A percentile compares a stretch with the other conserved stretches of the same genome.
phyloP scores from a whole-genome alignment of 1,140 invertebrate genomes.

The Nephotettix cincticeps region DNA sequence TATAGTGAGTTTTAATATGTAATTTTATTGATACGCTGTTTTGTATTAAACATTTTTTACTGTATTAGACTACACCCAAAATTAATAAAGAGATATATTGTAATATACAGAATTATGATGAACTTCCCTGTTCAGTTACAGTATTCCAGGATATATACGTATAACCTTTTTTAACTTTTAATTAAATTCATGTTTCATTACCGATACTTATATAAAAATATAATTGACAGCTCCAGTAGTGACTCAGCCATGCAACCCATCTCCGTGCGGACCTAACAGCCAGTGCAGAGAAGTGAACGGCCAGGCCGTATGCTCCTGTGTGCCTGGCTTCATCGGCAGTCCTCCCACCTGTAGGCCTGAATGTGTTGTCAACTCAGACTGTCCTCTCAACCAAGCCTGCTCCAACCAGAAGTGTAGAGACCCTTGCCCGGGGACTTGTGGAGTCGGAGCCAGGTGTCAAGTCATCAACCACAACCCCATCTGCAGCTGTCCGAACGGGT shows the following conservation, averaged over 20 bases:
- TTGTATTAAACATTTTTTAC: too few relatives aligned
- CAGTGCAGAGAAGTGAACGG: slow-evolving; percentile 63
- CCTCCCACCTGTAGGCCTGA: slow-evolving; percentile 73
- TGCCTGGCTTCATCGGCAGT: slow-evolving; percentile 61
- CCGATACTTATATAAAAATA: too few relatives aligned
- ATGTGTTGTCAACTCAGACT: slow-evolving; percentile 72
- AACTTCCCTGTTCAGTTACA: too few relatives aligned
- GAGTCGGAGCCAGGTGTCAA: slow-evolving; percentile 60
- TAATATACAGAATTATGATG: too few relatives aligned
- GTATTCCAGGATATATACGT: too few relatives aligned
- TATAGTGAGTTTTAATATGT: too few relatives aligned
- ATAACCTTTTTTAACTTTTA: too few relatives aligned
- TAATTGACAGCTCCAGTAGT: slow-evolving; percentile 28
- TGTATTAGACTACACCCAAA: too few relatives aligned
- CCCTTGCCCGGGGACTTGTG: slow-evolving; percentile 69
- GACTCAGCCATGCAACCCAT: slow-evolving; percentile 50
- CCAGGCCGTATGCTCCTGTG: slow-evolving; percentile 66
- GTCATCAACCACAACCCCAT: slow-evolving; percentile 67
- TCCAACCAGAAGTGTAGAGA: slow-evolving; percentile 68
- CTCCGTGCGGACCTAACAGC: slow-evolving; percentile 55
- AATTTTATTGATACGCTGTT: too few relatives aligned
- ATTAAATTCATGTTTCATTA: too few relatives aligned
- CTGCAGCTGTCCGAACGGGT: slow-evolving; percentile 65
- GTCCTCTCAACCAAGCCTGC: slow-evolving; percentile 63
- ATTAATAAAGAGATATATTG: too few relatives aligned